Evolutionary conservation across 2,113 vertebrate genomes (phyloP).

Genomic region (Laticauda colubrina): DNA sequence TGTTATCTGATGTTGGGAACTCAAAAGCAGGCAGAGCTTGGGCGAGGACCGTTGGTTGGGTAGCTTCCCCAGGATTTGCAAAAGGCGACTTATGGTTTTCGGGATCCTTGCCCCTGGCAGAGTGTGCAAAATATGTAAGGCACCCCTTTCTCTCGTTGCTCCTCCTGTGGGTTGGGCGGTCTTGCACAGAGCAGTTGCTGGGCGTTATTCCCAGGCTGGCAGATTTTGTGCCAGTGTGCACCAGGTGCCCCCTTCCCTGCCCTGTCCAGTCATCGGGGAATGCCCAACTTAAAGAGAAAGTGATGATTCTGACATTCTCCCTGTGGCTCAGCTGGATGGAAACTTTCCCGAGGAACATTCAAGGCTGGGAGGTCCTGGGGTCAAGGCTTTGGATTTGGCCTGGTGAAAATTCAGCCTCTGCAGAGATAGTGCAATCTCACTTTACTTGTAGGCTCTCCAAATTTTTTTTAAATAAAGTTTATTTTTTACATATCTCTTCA

Average conservation of each 20-base stretch:
- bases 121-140: background rate
- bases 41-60: background rate
- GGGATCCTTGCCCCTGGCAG: background rate
- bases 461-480: too few species aligned
- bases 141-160: background rate
- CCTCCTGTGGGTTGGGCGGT: background rate
- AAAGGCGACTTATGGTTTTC: background rate
- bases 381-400: background rate
- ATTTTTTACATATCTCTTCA: too few species aligned
- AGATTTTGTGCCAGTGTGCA: background rate
- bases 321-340: background rate
- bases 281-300: background rate
- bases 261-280: background rate
- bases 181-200: background rate
- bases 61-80: background rate
- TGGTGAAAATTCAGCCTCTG: background rate
- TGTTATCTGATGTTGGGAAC: background rate
- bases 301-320: background rate
- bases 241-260: background rate
- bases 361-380: too few species aligned
- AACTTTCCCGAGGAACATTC: background rate
- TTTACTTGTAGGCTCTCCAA: background rate
- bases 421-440: background rate
- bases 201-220: background rate
- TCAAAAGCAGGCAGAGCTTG: background rate